phyloP scores from a whole-genome alignment of 2,888 invertebrate genomes.

The Enchytraeus crypticus region DNA sequence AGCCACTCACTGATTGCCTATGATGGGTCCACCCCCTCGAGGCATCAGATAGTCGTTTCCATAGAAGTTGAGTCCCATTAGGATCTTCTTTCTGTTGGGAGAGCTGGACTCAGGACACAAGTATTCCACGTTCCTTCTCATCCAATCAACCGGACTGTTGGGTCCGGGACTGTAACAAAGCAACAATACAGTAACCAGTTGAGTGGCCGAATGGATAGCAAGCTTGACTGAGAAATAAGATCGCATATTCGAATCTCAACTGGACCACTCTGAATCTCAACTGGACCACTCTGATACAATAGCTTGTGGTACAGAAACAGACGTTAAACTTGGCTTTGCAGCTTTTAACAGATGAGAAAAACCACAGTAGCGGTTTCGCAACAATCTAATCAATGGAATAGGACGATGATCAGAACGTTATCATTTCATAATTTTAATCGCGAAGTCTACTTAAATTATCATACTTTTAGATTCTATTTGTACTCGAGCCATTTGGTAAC shows the following conservation, averaged over 20 bases:
- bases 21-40: conserved; percentile 71
- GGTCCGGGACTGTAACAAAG: conserved; percentile 58
- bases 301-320: too few relatives aligned
- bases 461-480: too few relatives aligned
- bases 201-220: too few relatives aligned
- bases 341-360: background rate
- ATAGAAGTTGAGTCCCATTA: conserved; percentile 85
- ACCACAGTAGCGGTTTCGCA: too few relatives aligned
- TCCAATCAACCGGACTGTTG: conserved; percentile 79
- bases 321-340: too few relatives aligned
- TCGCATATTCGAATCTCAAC: background rate
- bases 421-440: too few relatives aligned
- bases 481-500: too few relatives aligned
- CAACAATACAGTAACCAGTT: too few relatives aligned
- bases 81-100: conserved; percentile 63
- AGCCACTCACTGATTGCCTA: conserved; percentile 62
- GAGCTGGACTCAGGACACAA: conserved; percentile 57
- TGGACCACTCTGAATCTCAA: background rate
- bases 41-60: conserved; percentile 76
- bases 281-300: background rate
- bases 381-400: too few relatives aligned
- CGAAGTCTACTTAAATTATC: too few relatives aligned
- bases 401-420: too few relatives aligned
- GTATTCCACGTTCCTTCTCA: conserved; percentile 64
- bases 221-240: background rate